phyloP scores from a whole-genome alignment of 35 echinoderm and acorn worm genomes.

The Heliocidaris erythrogramma region DNA sequence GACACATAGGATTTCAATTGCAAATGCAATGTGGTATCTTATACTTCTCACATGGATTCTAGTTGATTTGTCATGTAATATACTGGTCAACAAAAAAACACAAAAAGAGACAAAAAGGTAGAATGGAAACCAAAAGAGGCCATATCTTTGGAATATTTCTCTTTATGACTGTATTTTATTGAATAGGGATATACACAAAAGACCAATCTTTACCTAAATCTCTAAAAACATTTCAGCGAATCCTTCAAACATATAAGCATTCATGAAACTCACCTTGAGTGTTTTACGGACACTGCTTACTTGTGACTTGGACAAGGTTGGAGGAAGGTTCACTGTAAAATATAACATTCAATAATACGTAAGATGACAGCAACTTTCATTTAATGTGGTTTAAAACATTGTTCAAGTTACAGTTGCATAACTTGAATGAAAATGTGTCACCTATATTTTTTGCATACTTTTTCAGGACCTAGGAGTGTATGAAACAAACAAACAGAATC shows the following conservation, averaged over 20 bases:
- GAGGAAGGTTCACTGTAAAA: constrained; percentile 86
- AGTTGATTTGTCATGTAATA: no score
- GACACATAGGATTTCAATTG: not conserved
- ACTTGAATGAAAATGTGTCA: no score
- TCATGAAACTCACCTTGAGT: constrained; percentile 64
- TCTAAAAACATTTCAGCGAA: no score
- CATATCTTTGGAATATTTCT: no score
- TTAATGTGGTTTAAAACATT: not conserved
- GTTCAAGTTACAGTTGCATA: not conserved
- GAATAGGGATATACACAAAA: no score
- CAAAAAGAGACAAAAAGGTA: no score
- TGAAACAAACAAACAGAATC: not conserved
- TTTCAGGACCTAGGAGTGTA: not conserved
- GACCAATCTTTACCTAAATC: no score
- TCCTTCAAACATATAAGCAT: no score
- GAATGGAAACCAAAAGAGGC: no score
- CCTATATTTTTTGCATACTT: no score
- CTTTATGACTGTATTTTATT: not conserved
- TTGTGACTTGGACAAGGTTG: constrained; percentile 93
- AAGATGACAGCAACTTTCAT: not conserved
- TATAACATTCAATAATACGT: not conserved
- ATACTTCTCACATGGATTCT: not conserved
- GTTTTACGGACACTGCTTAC: constrained; percentile 97
- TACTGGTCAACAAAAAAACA: no score
- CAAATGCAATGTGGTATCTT: not conserved